Evolutionary conservation across 2,113 vertebrate genomes (phyloP).

Genomic region (Rhineura floridana): DNA sequence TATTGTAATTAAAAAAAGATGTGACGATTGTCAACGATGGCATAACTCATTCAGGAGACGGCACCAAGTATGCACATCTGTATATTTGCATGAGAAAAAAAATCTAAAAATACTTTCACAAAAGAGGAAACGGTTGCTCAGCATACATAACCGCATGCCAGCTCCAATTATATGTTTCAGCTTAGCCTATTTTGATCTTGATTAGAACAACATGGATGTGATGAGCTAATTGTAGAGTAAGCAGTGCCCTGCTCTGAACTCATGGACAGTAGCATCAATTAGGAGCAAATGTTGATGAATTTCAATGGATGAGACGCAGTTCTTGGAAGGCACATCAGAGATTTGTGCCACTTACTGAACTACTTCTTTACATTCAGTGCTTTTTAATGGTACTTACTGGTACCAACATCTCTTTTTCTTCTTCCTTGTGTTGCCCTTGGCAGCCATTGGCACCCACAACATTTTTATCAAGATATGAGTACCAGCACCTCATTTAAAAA

Average conservation of each 20-base stretch:
- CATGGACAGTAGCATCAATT: background rate
- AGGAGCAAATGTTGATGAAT: constrained; percentile 27
- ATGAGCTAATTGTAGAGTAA: constrained; percentile 75
- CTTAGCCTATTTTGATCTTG: constrained; percentile 66
- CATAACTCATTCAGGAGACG: constrained; percentile 58
- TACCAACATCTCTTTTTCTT: too few species aligned
- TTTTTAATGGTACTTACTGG: too few species aligned
- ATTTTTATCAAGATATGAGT: too few species aligned
- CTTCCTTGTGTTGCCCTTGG: too few species aligned
- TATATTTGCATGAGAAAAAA: constrained; percentile 68
- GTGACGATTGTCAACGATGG: constrained; percentile 43
- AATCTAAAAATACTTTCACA: constrained; percentile 70
- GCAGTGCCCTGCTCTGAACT: constrained; percentile 36
- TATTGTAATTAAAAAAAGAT: constrained; percentile 56
- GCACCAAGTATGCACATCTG: constrained; percentile 69
- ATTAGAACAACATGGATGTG: constrained; percentile 68
- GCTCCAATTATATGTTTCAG: constrained; percentile 72
- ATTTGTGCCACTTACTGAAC: background rate
- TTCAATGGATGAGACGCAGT: background rate
- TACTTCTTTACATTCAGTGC: too few species aligned
- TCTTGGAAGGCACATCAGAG: background rate
- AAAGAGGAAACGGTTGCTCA: constrained; percentile 69
- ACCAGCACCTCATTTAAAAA: too few species aligned
- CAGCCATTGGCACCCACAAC: too few species aligned
- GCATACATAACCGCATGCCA: constrained; percentile 59